These are phyloP conservation scores for Aphis craccivora DNA, from an alignment of 1,140 invertebrate genomes.

Conservation along the genomic window DNA sequence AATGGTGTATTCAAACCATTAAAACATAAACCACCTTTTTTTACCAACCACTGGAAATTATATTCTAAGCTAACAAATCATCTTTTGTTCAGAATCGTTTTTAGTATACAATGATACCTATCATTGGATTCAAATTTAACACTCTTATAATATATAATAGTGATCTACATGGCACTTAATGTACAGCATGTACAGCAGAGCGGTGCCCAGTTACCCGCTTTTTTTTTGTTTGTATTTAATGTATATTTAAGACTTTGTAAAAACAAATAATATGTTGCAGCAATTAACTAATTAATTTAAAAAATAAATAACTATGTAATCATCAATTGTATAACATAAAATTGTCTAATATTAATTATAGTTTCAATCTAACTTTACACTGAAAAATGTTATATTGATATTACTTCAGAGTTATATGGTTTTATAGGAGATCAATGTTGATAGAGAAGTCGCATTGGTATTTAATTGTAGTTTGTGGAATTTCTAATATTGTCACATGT, in stretches of 20 bases:
- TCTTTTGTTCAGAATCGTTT: no score
- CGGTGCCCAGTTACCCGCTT: no score
- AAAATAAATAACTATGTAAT: not conserved
- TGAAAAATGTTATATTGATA: not conserved
- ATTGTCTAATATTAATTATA: not conserved
- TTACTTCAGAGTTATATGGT: not conserved
- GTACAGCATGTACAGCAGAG: no score
- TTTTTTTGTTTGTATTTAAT: not conserved
- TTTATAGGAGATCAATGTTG: not conserved
- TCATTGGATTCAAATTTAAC: no score
- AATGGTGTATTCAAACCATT: no score
- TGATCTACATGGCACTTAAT: no score
- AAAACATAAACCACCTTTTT: no score
- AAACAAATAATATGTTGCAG: not conserved
- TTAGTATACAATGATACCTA: no score
- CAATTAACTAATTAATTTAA: not conserved
- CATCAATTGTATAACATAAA: not conserved
- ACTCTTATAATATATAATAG: no score
- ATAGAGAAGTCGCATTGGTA: not conserved
- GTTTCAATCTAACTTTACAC: not conserved
- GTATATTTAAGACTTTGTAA: not conserved
- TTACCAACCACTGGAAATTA: no score
- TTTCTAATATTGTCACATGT: not conserved
- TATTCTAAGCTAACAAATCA: no score
- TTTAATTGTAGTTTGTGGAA: conserved; percentile 8